Conservation (phyloP, 2,113 vertebrate genomes). For the Heteronetta atricapilla region DNA sequence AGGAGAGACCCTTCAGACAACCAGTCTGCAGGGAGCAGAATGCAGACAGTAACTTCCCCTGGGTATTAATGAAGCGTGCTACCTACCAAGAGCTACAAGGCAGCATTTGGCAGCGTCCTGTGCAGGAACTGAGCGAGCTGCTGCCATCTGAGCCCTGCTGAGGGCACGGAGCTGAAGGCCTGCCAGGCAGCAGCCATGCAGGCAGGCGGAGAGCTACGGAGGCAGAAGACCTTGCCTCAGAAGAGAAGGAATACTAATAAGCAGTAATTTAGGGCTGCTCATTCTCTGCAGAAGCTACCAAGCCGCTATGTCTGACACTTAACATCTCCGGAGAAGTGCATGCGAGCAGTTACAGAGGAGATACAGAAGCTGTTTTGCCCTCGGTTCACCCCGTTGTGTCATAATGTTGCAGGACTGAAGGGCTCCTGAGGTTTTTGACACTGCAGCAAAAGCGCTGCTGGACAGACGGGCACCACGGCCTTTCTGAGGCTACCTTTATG, state of each 20-base stretch:
- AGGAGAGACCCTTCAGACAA: not conserved
- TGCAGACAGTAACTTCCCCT: not conserved
- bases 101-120: not conserved
- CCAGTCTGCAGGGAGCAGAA: not conserved
- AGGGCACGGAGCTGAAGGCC: not conserved
- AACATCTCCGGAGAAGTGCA: not conserved
- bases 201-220: fast-evolving
- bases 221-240: not conserved
- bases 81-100: not conserved
- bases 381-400: not conserved
- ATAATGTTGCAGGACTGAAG: not conserved
- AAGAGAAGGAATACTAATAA: not conserved
- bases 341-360: not conserved
- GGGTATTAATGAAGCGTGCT: not conserved
- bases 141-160: not conserved
- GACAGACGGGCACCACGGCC: not conserved
- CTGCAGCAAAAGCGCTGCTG: not conserved
- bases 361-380: not conserved
- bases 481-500: not conserved
- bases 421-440: not conserved
- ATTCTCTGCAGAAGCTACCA: not conserved
- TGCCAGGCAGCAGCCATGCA: not conserved
- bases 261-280: not conserved
- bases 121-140: fast-evolving
- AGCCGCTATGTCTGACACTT: not conserved